These are phyloP conservation scores for Drosophila seguyi DNA, from an alignment of 1,140 invertebrate species.

Conservation along the genomic window DNA sequence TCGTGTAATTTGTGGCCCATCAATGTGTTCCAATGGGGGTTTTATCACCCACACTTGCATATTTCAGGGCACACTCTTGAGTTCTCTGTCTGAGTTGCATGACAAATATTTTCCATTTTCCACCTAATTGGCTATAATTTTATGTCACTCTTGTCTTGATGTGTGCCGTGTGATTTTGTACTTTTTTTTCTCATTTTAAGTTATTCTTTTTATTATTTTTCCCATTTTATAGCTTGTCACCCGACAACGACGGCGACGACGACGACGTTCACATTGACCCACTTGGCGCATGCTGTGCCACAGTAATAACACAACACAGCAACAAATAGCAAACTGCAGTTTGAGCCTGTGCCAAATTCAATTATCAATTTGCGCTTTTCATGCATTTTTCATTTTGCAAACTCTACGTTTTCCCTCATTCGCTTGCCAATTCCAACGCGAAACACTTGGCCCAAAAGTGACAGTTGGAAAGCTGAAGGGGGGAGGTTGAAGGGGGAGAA, in stretches of 20 bases:
- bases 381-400: slow-evolving; percentile 60
- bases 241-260: slow-evolving; percentile 3
- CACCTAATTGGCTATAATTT: slow-evolving; percentile 55
- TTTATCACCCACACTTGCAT: slow-evolving; percentile 27
- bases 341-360: slow-evolving; percentile 77
- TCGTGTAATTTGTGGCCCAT: slow-evolving; percentile 53
- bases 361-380: slow-evolving; percentile 78
- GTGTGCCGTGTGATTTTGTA: slow-evolving; percentile 20
- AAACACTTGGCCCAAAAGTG: slow-evolving; percentile 31
- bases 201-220: slow-evolving; percentile 34
- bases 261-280: slow-evolving; percentile 66
- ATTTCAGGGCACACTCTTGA: slow-evolving; percentile 26
- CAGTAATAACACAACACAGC: slow-evolving; percentile 15
- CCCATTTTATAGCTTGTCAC: slow-evolving; percentile 33
- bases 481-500: no score
- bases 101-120: slow-evolving; percentile 37
- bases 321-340: slow-evolving; percentile 51
- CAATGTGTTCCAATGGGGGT: slow-evolving; percentile 9
- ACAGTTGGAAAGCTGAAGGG: slow-evolving; percentile 15
- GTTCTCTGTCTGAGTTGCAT: slow-evolving; percentile 1
- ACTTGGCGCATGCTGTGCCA: slow-evolving; percentile 56
- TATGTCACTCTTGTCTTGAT: slow-evolving; percentile 12
- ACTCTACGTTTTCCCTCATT: slow-evolving; percentile 25
- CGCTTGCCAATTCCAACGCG: slow-evolving; percentile 14
- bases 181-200: slow-evolving; percentile 20